Percentiles rank a stretch among this genome's conserved stretches.
These are phyloP conservation scores for Calameuta idolon DNA, from an alignment of 2,888 invertebrate species.

Conservation along the genomic window DNA sequence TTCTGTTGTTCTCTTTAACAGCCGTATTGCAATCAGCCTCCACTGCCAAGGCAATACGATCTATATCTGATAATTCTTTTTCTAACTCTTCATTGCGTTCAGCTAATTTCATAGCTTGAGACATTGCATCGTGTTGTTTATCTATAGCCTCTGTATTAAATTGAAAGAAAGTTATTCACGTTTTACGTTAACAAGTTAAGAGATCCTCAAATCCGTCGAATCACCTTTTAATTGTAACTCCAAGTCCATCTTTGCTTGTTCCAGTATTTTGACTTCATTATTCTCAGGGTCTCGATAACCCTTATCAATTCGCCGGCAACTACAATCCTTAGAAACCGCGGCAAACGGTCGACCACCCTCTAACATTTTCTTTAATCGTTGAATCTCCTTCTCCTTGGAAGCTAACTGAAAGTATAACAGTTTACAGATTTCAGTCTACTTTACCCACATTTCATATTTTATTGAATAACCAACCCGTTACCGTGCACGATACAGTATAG, in stretches of 20 bases:
- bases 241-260: conserved; percentile 73
- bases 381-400: conserved; percentile 76
- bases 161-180: background rate
- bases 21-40: conserved; percentile 82
- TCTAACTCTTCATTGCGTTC: conserved; percentile 79
- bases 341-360: conserved; percentile 78
- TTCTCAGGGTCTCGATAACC: conserved; percentile 29
- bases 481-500: background rate
- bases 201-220: background rate
- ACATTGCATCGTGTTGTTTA: conserved; percentile 86
- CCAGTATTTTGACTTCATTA: conserved; percentile 71
- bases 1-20: conserved; percentile 72
- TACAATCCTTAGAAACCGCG: conserved; percentile 76
- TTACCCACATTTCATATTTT: background rate
- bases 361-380: conserved; percentile 76
- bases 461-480: background rate
- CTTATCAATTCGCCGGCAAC: conserved; percentile 71
- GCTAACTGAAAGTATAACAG: conserved; percentile 44
- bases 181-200: background rate
- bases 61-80: conserved; percentile 79
- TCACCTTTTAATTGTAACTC: conserved; percentile 70
- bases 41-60: conserved; percentile 79
- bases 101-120: conserved; percentile 79
- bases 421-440: background rate
- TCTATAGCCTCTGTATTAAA: conserved; percentile 69